These are phyloP conservation scores for Lindbergichthys nudifrons DNA, from an alignment of 2,797 vertebrate genomes.

Conservation along the genomic window DNA sequence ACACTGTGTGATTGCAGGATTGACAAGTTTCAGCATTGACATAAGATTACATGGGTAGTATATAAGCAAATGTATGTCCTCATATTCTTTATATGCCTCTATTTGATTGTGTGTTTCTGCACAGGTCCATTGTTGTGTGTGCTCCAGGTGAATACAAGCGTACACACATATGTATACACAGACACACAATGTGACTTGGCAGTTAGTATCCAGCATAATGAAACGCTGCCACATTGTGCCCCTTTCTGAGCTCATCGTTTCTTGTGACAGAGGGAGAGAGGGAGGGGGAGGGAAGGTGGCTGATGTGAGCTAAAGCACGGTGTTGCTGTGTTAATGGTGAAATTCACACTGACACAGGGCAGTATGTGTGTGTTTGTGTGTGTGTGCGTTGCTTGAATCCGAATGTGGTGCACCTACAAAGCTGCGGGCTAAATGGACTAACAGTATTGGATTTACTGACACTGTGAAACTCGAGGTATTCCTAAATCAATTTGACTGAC, in stretches of 20 bases:
- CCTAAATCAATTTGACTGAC: constrained; percentile 26
- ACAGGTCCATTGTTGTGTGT: background rate
- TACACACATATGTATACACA: constrained; percentile 10
- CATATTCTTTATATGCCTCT: background rate
- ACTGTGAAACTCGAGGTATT: constrained; percentile 2
- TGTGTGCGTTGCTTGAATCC: background rate
- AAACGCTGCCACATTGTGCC: constrained; percentile 53
- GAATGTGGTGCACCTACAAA: background rate
- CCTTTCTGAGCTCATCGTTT: constrained; percentile 45
- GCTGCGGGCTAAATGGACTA: constrained; percentile 14
- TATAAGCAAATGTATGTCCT: background rate
- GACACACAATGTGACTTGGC: constrained; percentile 29
- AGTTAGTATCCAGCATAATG: constrained; percentile 57
- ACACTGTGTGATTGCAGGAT: constrained; percentile 31
- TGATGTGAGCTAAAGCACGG: constrained; percentile 20
- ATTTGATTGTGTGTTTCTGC: constrained; percentile 17
- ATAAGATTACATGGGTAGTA: background rate
- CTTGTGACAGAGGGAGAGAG: constrained; percentile 32
- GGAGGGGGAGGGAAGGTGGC: background rate
- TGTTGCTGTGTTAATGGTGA: constrained; percentile 35
- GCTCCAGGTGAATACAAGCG: constrained; percentile 27
- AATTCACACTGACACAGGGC: constrained; percentile 47
- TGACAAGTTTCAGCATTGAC: constrained; percentile 8
- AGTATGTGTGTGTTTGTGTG: background rate
- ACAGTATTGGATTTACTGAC: constrained; percentile 5